phyloP scores from a whole-genome alignment of 1,140 invertebrate species.

The Aphelenchoides fujianensis region DNA sequence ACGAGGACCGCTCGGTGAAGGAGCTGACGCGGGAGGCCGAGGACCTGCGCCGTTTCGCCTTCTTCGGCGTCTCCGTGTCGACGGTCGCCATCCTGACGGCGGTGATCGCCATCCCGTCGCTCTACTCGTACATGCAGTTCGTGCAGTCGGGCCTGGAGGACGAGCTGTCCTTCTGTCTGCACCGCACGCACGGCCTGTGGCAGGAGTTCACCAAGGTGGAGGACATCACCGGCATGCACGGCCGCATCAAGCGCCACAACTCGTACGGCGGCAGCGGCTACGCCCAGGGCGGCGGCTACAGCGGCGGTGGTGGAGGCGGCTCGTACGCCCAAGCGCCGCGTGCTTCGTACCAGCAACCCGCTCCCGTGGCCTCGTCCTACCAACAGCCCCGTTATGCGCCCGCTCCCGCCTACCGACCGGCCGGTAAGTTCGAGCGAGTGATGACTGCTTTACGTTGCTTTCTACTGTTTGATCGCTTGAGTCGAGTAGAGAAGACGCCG shows the following conservation, averaged over 20 bases:
- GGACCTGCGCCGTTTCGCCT: constrained; percentile 25
- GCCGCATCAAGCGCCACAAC: constrained; percentile 21
- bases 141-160: constrained; percentile 47
- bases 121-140: constrained; percentile 53
- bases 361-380: neutral
- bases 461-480: no score
- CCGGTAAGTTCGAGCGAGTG: neutral
- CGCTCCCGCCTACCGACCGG: constrained; percentile 5
- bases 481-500: no score
- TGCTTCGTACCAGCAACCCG: constrained; percentile 13
- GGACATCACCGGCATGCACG: neutral
- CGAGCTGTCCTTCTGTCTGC: constrained; percentile 49
- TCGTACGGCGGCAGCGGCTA: constrained; percentile 9
- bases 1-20: constrained; percentile 16
- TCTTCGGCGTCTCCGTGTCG: constrained; percentile 35
- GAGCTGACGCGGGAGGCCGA: constrained; percentile 15
- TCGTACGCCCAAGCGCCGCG: constrained; percentile 2
- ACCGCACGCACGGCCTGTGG: constrained; percentile 18
- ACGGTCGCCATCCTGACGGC: constrained; percentile 46
- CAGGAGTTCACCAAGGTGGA: constrained; percentile 18
- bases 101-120: constrained; percentile 41
- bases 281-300: constrained; percentile 7
- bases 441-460: neutral
- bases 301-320: constrained; percentile 15
- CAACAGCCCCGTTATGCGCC: constrained; percentile 16